A percentile compares a stretch with the other conserved stretches of the same genome.
Conservation (phyloP, 2,113 vertebrate genomes). For the Piliocolobus tephrosceles region DNA sequence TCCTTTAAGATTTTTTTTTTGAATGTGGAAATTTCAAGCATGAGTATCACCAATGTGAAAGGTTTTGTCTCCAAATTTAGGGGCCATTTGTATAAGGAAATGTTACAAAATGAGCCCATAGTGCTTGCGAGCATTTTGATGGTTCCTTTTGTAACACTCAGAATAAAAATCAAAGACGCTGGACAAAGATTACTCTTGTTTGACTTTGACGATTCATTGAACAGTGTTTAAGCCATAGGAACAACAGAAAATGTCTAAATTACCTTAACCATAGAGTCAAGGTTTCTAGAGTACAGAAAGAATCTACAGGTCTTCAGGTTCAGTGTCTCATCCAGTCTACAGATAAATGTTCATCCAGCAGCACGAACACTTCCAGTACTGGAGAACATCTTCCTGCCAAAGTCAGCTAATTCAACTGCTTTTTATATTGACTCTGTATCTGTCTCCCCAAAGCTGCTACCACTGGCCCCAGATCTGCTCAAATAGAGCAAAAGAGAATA, state of each 20-base stretch:
- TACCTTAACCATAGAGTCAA: background rate
- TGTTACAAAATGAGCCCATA: background rate
- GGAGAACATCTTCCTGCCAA: background rate
- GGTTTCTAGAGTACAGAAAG: background rate
- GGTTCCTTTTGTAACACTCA: background rate
- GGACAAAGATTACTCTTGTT: background rate
- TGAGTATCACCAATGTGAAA: background rate
- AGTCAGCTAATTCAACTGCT: slow-evolving; percentile 35
- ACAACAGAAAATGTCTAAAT: slow-evolving; percentile 7
- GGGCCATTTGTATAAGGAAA: background rate
- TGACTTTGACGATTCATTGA: background rate
- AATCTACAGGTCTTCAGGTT: background rate
- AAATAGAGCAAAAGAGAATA: background rate
- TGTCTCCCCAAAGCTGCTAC: slow-evolving; percentile 16
- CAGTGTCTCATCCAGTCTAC: background rate
- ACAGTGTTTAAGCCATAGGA: background rate
- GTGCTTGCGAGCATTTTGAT: background rate
- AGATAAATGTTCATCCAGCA: background rate
- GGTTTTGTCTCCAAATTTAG: background rate
- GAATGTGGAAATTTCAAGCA: background rate
- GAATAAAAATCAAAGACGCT: background rate
- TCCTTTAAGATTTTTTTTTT: background rate
- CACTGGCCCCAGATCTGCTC: background rate
- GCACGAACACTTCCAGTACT: background rate
- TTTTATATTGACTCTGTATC: background rate